These are phyloP conservation scores for Peromyscus melanophrys DNA, from an alignment of 2,797 vertebrate species.

Conservation along the genomic window DNA sequence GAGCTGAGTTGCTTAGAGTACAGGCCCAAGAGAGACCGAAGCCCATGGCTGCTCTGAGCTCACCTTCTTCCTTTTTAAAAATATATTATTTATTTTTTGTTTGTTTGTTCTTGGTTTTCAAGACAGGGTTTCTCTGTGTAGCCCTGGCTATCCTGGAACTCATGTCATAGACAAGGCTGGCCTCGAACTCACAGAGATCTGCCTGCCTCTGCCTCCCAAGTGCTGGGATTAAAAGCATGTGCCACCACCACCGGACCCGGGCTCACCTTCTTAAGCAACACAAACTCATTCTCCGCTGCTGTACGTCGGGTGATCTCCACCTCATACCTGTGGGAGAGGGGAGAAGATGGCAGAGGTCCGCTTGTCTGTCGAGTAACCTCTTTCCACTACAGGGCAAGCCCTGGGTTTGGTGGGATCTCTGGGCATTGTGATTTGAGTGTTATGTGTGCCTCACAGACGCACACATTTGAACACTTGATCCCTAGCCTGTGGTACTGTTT, in stretches of 20 bases:
- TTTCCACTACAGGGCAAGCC: background rate
- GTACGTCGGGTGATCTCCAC: constrained; percentile 88
- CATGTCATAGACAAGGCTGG: background rate
- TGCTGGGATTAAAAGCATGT: background rate
- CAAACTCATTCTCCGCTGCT: constrained; percentile 88
- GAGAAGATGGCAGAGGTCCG: background rate
- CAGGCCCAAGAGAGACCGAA: background rate
- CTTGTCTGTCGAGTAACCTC: background rate
- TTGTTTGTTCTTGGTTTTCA: background rate
- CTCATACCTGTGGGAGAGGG: constrained; percentile 86
- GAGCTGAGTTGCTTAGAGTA: background rate
- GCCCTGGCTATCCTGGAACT: background rate
- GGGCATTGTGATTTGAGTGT: background rate
- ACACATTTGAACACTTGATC: background rate
- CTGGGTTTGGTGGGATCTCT: background rate
- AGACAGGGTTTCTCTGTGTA: background rate
- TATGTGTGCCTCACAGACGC: background rate
- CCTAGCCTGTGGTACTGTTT: background rate
- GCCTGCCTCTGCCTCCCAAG: background rate
- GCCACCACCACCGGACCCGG: background rate
- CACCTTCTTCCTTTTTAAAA: constrained; percentile 87
- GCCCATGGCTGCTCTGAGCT: background rate
- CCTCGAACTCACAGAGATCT: background rate
- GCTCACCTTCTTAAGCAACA: constrained; percentile 90
- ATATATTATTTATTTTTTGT: too few relatives aligned